These are phyloP conservation scores for Erythrolamprus reginae DNA, from an alignment of 2,113 vertebrate species.

Conservation along the genomic window DNA sequence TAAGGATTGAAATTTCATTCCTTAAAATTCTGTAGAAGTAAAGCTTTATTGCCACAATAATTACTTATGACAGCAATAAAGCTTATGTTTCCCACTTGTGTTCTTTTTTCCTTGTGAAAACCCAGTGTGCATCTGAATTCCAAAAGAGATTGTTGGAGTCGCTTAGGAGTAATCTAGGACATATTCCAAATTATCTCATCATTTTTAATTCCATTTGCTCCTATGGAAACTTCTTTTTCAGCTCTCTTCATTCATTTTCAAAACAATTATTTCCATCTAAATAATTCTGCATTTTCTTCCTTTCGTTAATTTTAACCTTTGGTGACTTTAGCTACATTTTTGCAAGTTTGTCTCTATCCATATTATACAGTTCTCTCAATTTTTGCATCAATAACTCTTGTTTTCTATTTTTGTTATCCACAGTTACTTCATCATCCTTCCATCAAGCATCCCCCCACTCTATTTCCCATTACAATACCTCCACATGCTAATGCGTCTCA, in stretches of 20 bases:
- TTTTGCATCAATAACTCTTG: background rate
- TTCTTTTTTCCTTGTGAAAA: background rate
- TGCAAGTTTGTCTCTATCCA: background rate
- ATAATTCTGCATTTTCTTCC: background rate
- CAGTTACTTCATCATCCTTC: background rate
- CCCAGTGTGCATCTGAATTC: background rate
- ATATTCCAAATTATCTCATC: background rate
- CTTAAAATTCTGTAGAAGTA: background rate
- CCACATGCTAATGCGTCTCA: background rate
- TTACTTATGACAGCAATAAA: background rate
- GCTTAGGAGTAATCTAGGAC: background rate
- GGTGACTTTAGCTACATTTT: background rate
- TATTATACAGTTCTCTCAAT: background rate
- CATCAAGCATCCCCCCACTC: background rate
- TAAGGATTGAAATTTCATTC: background rate
- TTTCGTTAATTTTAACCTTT: background rate
- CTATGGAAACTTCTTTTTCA: background rate
- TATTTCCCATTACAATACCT: background rate
- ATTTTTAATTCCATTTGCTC: background rate
- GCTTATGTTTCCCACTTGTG: background rate
- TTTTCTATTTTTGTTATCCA: background rate
- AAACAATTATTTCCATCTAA: background rate
- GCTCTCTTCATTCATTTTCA: background rate
- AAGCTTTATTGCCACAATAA: background rate
- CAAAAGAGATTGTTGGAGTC: background rate